phyloP scores from a whole-genome alignment of 1,140 invertebrate species.

The Cotesia glomerata region DNA sequence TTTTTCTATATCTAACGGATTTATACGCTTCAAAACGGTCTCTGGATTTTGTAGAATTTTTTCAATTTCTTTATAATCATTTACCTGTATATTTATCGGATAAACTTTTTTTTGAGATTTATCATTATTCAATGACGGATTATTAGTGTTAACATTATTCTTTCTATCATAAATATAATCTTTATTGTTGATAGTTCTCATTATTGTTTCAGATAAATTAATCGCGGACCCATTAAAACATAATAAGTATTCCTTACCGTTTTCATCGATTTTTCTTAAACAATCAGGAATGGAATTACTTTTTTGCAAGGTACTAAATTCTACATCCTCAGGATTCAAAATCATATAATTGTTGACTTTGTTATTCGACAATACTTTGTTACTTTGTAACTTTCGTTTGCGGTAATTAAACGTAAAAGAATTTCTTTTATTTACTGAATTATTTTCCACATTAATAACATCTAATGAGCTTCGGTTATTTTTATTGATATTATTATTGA shows the following conservation, averaged over 20 bases:
- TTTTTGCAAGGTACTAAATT: not conserved
- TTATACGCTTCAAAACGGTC: not conserved
- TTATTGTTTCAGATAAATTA: not conserved
- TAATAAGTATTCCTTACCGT: not conserved
- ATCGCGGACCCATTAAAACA: not conserved
- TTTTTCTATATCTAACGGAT: conserved; percentile 1
- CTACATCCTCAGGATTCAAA: not conserved
- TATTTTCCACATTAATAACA: too few species aligned
- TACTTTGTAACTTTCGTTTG: not conserved
- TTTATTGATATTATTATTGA: too few species aligned
- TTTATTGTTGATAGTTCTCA: not conserved
- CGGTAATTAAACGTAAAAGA: not conserved
- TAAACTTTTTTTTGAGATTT: not conserved
- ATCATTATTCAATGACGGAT: not conserved
- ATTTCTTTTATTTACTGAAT: too few species aligned
- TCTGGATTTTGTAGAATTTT: conserved; percentile 17
- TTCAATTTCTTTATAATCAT: conserved; percentile 10
- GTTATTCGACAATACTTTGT: not conserved
- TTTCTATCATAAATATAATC: not conserved
- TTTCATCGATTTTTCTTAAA: not conserved
- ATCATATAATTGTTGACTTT: not conserved
- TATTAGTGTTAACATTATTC: not conserved
- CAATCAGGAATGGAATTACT: not conserved
- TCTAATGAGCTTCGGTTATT: too few species aligned
- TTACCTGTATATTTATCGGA: conserved; percentile 10